phyloP scores from a whole-genome alignment of 2,797 vertebrate species.

The Crenuchus spilurus region DNA sequence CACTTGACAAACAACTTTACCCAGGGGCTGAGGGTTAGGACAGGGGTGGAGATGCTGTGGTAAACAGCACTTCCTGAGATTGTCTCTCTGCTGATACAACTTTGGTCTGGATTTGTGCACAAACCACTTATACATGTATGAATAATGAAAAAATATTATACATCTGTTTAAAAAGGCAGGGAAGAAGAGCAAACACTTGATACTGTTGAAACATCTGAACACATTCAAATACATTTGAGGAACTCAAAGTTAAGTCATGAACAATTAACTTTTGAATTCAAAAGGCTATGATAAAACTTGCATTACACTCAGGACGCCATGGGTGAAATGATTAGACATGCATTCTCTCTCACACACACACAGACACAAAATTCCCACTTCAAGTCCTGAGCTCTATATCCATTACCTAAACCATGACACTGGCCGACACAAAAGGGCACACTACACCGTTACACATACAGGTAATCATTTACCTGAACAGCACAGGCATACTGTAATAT shows the following conservation, averaged over 20 bases:
- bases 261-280: conserved; percentile 1
- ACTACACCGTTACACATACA: conserved; percentile 15
- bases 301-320: background rate
- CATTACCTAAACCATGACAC: conserved; percentile 21
- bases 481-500: conserved; percentile 20
- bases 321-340: conserved; percentile 16
- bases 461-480: conserved; percentile 34
- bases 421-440: background rate
- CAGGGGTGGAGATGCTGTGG: conserved; percentile 22
- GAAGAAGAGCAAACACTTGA: conserved; percentile 18
- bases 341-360: background rate
- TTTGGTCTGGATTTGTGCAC: conserved; percentile 56
- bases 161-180: conserved; percentile 8
- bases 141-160: background rate
- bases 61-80: conserved; percentile 55
- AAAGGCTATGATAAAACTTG: conserved; percentile 9
- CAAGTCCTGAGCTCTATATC: conserved; percentile 21
- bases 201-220: conserved; percentile 12
- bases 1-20: conserved; percentile 21
- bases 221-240: conserved; percentile 39
- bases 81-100: conserved; percentile 53
- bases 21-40: conserved; percentile 21
- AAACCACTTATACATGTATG: conserved; percentile 11
- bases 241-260: conserved; percentile 24
- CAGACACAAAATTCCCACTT: conserved; percentile 11